phyloP scores from a whole-genome alignment of 2,113 vertebrate species.

The Oxyura jamaicensis region DNA sequence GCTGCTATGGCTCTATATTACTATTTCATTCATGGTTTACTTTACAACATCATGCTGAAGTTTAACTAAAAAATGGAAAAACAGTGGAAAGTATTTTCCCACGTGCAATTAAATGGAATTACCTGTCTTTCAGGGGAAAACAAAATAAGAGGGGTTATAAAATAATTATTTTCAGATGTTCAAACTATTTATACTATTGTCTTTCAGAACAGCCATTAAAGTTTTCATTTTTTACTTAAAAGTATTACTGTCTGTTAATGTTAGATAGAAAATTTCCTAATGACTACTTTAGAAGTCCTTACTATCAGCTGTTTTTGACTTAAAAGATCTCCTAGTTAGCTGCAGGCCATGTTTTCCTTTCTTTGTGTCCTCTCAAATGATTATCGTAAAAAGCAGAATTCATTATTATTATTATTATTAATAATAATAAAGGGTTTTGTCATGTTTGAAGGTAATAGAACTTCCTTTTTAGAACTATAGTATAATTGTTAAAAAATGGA shows the following conservation, averaged over 20 bases:
- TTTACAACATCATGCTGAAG: conserved; percentile 62
- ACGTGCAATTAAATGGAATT: conserved; percentile 49
- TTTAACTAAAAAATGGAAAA: conserved; percentile 48
- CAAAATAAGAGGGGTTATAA: conserved; percentile 47
- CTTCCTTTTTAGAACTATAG: neutral
- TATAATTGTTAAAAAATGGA: neutral
- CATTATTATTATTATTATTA: neutral
- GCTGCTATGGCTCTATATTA: conserved; percentile 25
- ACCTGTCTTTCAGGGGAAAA: conserved; percentile 53
- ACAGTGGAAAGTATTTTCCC: conserved; percentile 46
- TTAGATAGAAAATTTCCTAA: neutral
- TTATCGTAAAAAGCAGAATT: neutral
- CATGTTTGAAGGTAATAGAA: neutral
- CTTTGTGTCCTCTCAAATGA: neutral
- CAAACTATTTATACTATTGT: conserved; percentile 17
- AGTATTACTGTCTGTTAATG: neutral
- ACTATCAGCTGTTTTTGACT: neutral
- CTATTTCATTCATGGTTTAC: conserved; percentile 61
- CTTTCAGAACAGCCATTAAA: neutral
- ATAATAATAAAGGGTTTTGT: neutral
- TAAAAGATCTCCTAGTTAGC: neutral
- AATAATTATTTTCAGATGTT: conserved; percentile 11
- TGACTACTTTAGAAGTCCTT: neutral
- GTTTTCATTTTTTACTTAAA: conserved; percentile 5
- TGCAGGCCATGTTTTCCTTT: neutral